These are phyloP conservation scores for Hedya salicella DNA, from an alignment of 2,888 invertebrate species.

Conservation along the genomic window DNA sequence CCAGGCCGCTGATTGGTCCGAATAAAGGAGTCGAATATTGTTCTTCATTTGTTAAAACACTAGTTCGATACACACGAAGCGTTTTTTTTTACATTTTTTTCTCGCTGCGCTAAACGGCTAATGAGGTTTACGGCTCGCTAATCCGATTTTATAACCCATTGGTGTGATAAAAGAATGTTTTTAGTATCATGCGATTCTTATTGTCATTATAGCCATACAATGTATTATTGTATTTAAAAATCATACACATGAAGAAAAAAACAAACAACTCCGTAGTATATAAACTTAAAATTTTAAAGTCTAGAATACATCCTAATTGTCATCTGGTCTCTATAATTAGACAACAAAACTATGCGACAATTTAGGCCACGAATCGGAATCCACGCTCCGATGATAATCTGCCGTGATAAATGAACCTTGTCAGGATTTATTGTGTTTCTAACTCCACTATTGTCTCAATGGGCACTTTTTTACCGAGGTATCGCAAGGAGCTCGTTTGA, in stretches of 20 bases:
- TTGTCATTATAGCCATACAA: background rate
- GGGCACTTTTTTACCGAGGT: constrained; percentile 82
- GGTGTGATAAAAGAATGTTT: constrained; percentile 21
- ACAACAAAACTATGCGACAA: constrained; percentile 40
- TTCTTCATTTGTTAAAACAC: constrained; percentile 50
- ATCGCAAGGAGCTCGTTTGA: constrained; percentile 75
- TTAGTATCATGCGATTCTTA: constrained; percentile 2
- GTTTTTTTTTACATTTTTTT: constrained; percentile 25
- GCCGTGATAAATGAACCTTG: constrained; percentile 80
- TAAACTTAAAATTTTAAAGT: too few relatives aligned
- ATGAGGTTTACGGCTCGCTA: constrained; percentile 15
- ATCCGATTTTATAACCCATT: constrained; percentile 29
- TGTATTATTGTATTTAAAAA: too few relatives aligned
- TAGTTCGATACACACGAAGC: constrained; percentile 37
- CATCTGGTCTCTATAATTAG: constrained; percentile 35
- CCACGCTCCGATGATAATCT: constrained; percentile 78
- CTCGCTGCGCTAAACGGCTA: constrained; percentile 13
- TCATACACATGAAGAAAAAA: too few relatives aligned
- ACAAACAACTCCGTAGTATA: too few relatives aligned
- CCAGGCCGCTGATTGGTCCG: constrained; percentile 61
- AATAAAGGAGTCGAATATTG: constrained; percentile 55
- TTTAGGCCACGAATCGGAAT: constrained; percentile 56
- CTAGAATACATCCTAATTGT: constrained; percentile 1
- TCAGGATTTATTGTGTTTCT: constrained; percentile 80
- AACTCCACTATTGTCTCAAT: constrained; percentile 83